Evolutionary conservation across 2,797 vertebrate genomes (phyloP), one percentile per base, ranked within the genome.

Genomic region (Gobio occitaniae): DNA sequence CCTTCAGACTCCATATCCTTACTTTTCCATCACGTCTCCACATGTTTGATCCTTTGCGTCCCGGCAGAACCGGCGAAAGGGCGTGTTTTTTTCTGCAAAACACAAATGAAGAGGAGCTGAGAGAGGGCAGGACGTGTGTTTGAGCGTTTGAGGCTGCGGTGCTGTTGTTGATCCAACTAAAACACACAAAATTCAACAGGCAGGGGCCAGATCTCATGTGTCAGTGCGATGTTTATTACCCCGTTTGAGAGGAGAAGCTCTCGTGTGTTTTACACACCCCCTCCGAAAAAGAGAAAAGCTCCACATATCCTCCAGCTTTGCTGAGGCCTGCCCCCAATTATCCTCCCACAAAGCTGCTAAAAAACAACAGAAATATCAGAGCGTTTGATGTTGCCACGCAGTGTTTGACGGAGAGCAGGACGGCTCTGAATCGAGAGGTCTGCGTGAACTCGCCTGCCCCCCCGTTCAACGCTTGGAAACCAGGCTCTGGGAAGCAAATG

Each of bases 371-470:
- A 94, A 93, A 91, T 89, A 91, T 94, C 92, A 90, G 94, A 93
- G 91, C 90, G 91, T 94, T 94, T 95, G 93, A 95, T 94, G 94
- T 94, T 93, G 93, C 93, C 94, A 93, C 90, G 92, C 94, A 93
- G 93, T 93, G 93, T 93, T 95, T 95, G 94, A 95, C 93, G 89
- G 93, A 92, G 93, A 94, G 93, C 93, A 95, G 93, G 92, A 91
- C 90, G 85, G 93, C 93, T 94, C 94, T 95, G 92, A 94, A 59
- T 93, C 94, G 91, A 70, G 89, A 90, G 70, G 89, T 92, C 32
- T 75, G 93, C 88, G 91, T 93, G 93, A 94, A 94, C 92, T 92
- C 85, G 90, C 91, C 92, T 93, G 94, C 92, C 93, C 78, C 93
- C 78, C 93, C 92, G 92, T 92, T 94, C 91, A 91, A 92, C 91